phyloP scores from a whole-genome alignment of 2,888 invertebrate species.

The Patella caerulea region DNA sequence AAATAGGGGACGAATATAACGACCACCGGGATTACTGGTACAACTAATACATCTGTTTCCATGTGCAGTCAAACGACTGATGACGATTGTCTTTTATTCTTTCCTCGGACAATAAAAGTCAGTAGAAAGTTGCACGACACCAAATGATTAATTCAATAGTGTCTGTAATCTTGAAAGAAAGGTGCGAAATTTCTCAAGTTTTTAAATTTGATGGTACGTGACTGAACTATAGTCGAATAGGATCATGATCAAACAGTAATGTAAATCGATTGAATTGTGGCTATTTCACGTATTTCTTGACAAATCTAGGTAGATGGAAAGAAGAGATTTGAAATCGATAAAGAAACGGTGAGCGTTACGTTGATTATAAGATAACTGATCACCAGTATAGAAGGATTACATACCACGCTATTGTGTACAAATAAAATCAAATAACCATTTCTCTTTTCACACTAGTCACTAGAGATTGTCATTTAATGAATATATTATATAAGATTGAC shows the following conservation, averaged over 20 bases:
- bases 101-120: conserved; percentile 5
- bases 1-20: neutral
- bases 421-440: no score
- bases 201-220: neutral
- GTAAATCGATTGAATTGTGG: neutral
- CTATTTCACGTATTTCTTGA: neutral
- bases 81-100: neutral
- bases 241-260: neutral
- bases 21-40: neutral
- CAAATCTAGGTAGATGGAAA: neutral
- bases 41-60: neutral
- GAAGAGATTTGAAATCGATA: no score
- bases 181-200: neutral
- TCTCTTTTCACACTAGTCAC: no score
- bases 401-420: no score
- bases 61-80: neutral
- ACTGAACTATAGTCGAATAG: neutral
- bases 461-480: no score
- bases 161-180: neutral
- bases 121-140: neutral
- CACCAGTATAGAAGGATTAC: no score
- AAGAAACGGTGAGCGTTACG: no score
- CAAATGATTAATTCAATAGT: neutral
- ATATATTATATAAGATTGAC: neutral
- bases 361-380: no score